Percentiles rank a stretch among this genome's conserved stretches.
Evolutionary conservation across 2,888 invertebrate genomes (phyloP).

Genomic region (Aphelenchoides bicaudatus): DNA sequence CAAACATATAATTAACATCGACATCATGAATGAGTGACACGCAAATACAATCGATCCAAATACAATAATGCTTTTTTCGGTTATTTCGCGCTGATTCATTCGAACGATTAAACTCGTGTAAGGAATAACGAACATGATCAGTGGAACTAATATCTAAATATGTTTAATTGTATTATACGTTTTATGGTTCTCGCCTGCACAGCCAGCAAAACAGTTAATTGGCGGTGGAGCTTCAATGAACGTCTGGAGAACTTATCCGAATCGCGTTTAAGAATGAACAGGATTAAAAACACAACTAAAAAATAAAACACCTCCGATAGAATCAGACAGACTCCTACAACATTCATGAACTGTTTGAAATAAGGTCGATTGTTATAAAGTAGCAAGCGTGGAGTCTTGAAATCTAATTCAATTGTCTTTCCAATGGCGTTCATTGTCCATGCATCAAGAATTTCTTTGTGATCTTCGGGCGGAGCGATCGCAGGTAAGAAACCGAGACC

Average conservation of each 20-base stretch:
- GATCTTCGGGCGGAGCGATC: conserved; percentile 1
- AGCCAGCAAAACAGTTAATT: neutral
- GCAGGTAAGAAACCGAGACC: neutral
- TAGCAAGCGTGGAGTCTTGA: neutral
- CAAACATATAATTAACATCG: neutral
- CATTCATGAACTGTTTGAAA: neutral
- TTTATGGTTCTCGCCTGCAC: neutral
- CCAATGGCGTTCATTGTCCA: neutral
- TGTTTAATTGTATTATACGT: no score
- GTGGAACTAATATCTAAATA: conserved; percentile 1
- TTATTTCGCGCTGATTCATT: no score
- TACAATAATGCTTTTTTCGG: no score
- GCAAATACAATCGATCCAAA: conserved; percentile 4
- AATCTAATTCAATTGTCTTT: neutral
- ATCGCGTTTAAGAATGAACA: conserved; percentile 4
- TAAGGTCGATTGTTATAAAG: neutral
- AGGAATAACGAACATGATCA: conserved; percentile 4
- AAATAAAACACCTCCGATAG: neutral
- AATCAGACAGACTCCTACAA: neutral
- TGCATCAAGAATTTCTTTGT: conserved; percentile 7
- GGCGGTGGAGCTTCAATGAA: neutral
- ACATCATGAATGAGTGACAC: neutral
- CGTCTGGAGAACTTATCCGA: neutral
- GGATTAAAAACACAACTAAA: neutral
- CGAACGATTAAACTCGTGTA: neutral